phyloP scores from a whole-genome alignment of 1,140 invertebrate genomes.

The Trichonephila clavipes region DNA sequence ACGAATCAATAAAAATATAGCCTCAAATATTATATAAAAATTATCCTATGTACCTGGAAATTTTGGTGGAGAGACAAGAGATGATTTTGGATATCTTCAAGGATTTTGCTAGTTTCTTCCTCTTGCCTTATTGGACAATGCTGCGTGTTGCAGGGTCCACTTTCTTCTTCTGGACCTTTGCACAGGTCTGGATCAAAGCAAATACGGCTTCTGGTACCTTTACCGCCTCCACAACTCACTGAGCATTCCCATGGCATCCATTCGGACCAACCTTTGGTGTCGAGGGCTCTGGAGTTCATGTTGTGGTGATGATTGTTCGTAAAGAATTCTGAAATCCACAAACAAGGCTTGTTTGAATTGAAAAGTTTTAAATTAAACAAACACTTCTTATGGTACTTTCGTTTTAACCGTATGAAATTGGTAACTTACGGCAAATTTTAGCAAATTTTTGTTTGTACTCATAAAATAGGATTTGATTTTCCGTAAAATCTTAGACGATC shows the following conservation, averaged over 20 bases:
- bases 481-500: too few species aligned
- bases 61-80: not conserved
- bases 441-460: too few species aligned
- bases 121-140: not conserved
- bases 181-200: conserved; percentile 49
- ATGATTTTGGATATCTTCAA: not conserved
- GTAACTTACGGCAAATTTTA: too few species aligned
- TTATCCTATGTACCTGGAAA: not conserved
- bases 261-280: conserved; percentile 37
- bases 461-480: too few species aligned
- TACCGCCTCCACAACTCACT: conserved; percentile 20
- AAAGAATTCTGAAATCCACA: too few species aligned
- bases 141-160: not conserved
- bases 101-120: not conserved
- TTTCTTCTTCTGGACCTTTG: conserved; percentile 26
- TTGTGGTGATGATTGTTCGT: not conserved
- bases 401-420: too few species aligned
- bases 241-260: conserved; percentile 70
- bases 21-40: not conserved
- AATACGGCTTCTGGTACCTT: conserved; percentile 13
- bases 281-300: not conserved
- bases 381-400: too few species aligned
- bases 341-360: too few species aligned
- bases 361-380: too few species aligned
- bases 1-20: too few species aligned